Conservation (phyloP, 1,140 invertebrate genomes). For the Acromyrmex heyeri region DNA sequence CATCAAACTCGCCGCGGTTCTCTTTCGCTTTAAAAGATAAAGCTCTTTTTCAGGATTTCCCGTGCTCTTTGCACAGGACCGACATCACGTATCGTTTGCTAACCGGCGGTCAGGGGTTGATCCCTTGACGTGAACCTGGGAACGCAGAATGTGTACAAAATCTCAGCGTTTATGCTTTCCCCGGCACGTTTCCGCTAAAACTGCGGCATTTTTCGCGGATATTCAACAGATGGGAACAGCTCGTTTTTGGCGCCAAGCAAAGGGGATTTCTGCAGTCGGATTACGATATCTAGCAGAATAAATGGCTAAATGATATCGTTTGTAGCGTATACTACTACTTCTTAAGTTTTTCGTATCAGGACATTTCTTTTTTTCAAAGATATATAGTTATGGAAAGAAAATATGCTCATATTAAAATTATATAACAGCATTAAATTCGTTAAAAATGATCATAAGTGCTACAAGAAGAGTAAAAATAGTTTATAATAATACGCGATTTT, state of each 20-base stretch:
- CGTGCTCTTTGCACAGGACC: conserved; percentile 57
- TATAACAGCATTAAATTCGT: conserved; percentile 11
- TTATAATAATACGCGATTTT: conserved; percentile 39
- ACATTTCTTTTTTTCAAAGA: conserved; percentile 11
- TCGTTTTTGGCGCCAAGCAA: conserved; percentile 51
- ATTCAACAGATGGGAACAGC: conserved; percentile 62
- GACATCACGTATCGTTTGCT: conserved; percentile 66
- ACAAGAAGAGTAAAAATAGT: neutral
- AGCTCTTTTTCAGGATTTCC: conserved; percentile 62
- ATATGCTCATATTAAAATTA: neutral
- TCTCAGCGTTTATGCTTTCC: conserved; percentile 55
- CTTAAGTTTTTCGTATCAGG: conserved; percentile 26
- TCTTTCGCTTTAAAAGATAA: conserved; percentile 39
- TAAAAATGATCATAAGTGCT: neutral
- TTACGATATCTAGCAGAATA: conserved; percentile 57
- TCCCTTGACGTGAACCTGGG: conserved; percentile 50
- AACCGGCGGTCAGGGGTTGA: conserved; percentile 63
- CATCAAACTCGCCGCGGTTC: conserved; percentile 11
- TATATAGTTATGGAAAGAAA: neutral
- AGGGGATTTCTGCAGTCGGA: conserved; percentile 52
- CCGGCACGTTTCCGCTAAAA: conserved; percentile 59
- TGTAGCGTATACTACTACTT: conserved; percentile 38
- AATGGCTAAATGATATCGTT: conserved; percentile 59
- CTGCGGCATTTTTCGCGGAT: conserved; percentile 57
- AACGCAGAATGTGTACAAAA: conserved; percentile 46